Evolutionary conservation across 2,888 invertebrate genomes (phyloP), one percentile per base, ranked within the genome.

Genomic region (Hypselothyrea guttata): DNA sequence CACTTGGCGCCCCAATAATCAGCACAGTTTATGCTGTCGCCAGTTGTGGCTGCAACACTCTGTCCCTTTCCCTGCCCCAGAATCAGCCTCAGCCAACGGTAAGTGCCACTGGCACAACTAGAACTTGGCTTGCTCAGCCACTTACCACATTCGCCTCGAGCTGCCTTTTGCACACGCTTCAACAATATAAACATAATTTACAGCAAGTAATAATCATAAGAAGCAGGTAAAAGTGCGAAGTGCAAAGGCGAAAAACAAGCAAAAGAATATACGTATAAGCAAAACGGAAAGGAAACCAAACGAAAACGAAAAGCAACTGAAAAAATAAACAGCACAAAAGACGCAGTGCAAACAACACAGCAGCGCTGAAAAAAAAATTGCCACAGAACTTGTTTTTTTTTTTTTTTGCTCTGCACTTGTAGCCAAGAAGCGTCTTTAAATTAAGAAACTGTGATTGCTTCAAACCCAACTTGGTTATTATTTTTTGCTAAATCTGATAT

Each of bases 181-280:
- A 56, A 72, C 77, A 72, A 76, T 76, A 73, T 73, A 68, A 76
- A 76, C 77, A 76, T 74, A 74, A 76, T 74, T 74, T 74, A 74
- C 73, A 76, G 64, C 73, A 47, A 59, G 73, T 68, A 64, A 74
- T 74, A 74, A 74, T 74, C 73, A 68, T 76, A 69, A 76, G 77
- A 73, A 64, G 61, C 77, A 76, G 77, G 77, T 74, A 73, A 76
- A 73, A 76, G 46, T 64, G 64, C 69, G 60, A 65, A 53, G 57
- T 44, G 57, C 53, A 63, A 51, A 52, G 47, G 22, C 47, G 22
- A 44, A 44, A 55, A 46, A 40, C 22, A 22, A 22, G 22, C 22
- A 31, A 22, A 18, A 44, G 18, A 16, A 49, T 42, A 22, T 46
- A 12, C 40, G 12, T 9, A 47, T 27, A 37, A 30, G 31, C 4